Conservation (phyloP, 2,888 invertebrate genomes). For the Amaurobius ferox region DNA sequence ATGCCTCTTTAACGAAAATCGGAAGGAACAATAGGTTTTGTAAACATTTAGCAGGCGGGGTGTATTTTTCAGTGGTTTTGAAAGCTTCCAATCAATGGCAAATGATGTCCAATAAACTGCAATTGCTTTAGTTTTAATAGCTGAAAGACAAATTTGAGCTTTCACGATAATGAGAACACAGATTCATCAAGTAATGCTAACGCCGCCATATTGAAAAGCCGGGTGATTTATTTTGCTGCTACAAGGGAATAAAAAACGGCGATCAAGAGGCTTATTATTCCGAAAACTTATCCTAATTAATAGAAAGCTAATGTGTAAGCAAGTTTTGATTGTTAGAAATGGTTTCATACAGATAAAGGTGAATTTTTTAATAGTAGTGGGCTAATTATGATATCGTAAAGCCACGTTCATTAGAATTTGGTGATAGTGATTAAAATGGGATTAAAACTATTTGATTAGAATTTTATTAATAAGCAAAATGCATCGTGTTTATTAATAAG, state of each 20-base stretch:
- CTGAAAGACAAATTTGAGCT: conserved; percentile 12
- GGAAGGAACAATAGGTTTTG: too few species aligned
- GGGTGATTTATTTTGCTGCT: neutral
- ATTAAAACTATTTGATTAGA: neutral
- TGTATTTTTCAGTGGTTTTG: neutral
- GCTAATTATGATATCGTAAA: conserved; percentile 11
- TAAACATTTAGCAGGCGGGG: too few species aligned
- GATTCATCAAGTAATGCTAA: conserved; percentile 10
- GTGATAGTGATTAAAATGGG: neutral
- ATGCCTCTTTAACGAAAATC: too few species aligned
- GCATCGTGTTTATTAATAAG: neutral
- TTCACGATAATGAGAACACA: conserved; percentile 5
- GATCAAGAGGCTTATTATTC: neutral
- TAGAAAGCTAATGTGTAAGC: conserved; percentile 12
- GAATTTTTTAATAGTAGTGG: neutral
- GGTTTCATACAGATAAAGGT: neutral
- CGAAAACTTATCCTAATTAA: neutral
- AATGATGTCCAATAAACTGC: neutral
- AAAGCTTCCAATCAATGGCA: neutral
- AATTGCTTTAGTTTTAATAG: conserved; percentile 19
- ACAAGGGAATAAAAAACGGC: neutral
- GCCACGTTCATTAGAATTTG: neutral
- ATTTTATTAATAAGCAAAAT: neutral
- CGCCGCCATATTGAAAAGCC: neutral
- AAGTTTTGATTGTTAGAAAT: neutral